phyloP scores from a whole-genome alignment of 2,113 vertebrate genomes.

The Chinchilla lanigera region DNA sequence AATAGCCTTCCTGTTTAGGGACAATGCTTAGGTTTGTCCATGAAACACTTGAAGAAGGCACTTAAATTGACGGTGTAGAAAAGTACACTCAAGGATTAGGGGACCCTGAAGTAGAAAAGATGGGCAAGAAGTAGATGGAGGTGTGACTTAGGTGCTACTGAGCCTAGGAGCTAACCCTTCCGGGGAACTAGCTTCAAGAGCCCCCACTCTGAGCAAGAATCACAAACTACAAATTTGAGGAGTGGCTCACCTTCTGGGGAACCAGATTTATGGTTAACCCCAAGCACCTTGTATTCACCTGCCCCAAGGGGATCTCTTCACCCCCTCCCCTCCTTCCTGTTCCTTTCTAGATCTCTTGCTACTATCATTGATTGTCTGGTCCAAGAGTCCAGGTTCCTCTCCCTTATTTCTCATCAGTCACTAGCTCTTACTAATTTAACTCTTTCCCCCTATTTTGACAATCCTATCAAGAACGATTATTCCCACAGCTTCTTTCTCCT shows the following conservation, averaged over 20 bases:
- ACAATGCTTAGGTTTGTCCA: too few species aligned
- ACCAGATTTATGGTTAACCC: accelerated
- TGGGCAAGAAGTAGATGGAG: not conserved
- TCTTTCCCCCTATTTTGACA: not conserved
- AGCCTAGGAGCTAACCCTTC: not conserved
- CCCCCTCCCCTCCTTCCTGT: accelerated
- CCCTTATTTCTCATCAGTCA: not conserved
- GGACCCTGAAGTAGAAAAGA: not conserved
- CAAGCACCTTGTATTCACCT: accelerated
- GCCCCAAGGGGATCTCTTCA: not conserved
- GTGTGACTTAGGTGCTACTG: not conserved
- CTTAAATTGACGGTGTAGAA: not conserved
- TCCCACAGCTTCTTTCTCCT: not conserved
- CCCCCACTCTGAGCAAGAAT: not conserved
- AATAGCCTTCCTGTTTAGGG: not conserved
- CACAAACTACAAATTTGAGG: not conserved
- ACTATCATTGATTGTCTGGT: accelerated
- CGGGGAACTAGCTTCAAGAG: not conserved
- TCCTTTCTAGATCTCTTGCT: not conserved
- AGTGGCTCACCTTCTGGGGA: not conserved
- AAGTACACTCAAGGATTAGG: not conserved
- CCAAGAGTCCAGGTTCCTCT: not conserved
- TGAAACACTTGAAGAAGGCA: not conserved
- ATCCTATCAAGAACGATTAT: not conserved
- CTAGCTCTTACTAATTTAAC: not conserved